Conservation (phyloP, 2,888 invertebrate species). For the Priocnemis perturbator region DNA sequence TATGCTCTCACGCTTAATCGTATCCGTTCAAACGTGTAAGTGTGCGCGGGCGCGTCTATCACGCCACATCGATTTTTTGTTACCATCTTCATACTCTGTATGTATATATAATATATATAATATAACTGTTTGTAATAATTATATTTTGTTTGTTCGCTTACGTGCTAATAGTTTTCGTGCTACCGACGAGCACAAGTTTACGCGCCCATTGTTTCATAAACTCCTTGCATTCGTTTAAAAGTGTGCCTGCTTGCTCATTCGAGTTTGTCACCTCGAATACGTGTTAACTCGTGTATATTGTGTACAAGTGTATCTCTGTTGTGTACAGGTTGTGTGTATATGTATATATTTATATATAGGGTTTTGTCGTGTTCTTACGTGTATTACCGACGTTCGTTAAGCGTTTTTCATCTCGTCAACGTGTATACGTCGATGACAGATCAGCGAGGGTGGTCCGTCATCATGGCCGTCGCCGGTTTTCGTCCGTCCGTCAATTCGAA, state of each 20-base stretch:
- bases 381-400: constrained; percentile 32
- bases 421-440: constrained; percentile 5
- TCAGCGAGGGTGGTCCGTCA: no score
- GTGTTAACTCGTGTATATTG: constrained; percentile 29
- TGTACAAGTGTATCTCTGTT: neutral
- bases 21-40: constrained; percentile 29
- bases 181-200: constrained; percentile 70
- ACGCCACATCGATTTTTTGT: constrained; percentile 23
- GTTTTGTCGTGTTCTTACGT: constrained; percentile 27
- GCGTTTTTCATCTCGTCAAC: constrained; percentile 25
- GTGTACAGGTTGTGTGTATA: constrained; percentile 6
- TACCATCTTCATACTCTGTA: constrained; percentile 71
- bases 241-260: constrained; percentile 40
- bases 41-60: constrained; percentile 37
- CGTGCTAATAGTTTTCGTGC: constrained; percentile 75
- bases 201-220: constrained; percentile 62
- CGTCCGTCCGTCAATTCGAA: constrained; percentile 4
- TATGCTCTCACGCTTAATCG: constrained; percentile 8
- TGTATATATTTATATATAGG: constrained; percentile 40
- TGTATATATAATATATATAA: constrained; percentile 75
- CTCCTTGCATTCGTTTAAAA: constrained; percentile 20
- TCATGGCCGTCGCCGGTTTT: neutral
- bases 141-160: constrained; percentile 75
- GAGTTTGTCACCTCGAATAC: constrained; percentile 36
- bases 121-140: constrained; percentile 75